Conservation (phyloP, 1,140 invertebrate species). For the Yoshiicerus persimilis region DNA sequence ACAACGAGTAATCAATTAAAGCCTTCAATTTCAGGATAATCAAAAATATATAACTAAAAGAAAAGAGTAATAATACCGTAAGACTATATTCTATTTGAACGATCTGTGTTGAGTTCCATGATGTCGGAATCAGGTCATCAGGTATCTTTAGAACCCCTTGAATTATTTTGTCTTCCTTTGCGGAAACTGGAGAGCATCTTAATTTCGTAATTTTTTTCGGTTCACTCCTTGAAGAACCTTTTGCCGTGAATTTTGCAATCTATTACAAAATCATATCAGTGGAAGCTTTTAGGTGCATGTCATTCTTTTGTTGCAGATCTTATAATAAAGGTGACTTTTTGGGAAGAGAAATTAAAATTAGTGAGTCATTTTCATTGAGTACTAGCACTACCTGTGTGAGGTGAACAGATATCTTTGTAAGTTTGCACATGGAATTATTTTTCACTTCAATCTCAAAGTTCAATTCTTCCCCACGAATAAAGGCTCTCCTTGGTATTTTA, state of each 20-base stretch:
- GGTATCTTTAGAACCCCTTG: not conserved
- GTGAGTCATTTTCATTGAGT: not conserved
- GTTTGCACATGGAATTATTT: not conserved
- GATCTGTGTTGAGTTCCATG: not conserved
- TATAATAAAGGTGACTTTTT: too few species aligned
- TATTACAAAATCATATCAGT: not conserved
- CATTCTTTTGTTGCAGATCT: too few species aligned
- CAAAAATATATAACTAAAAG: not conserved
- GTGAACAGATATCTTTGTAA: not conserved
- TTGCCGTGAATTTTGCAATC: not conserved
- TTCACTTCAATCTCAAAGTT: not conserved
- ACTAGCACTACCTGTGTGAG: not conserved
- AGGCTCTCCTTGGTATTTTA: not conserved
- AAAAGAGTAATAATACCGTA: not conserved
- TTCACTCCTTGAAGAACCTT: not conserved
- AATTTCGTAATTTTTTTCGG: not conserved
- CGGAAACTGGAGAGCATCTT: not conserved
- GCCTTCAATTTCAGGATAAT: too few species aligned
- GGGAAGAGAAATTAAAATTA: too few species aligned
- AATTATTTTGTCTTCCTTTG: not conserved
- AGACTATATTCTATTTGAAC: not conserved
- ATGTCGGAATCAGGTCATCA: not conserved
- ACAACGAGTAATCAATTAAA: too few species aligned
- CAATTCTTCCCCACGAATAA: not conserved
- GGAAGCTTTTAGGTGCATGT: too few species aligned